A percentile compares a stretch with the other conserved stretches of the same genome.
phyloP scores from a whole-genome alignment of 2,888 invertebrate genomes.

The Sinopyrophorus schimmeli region DNA sequence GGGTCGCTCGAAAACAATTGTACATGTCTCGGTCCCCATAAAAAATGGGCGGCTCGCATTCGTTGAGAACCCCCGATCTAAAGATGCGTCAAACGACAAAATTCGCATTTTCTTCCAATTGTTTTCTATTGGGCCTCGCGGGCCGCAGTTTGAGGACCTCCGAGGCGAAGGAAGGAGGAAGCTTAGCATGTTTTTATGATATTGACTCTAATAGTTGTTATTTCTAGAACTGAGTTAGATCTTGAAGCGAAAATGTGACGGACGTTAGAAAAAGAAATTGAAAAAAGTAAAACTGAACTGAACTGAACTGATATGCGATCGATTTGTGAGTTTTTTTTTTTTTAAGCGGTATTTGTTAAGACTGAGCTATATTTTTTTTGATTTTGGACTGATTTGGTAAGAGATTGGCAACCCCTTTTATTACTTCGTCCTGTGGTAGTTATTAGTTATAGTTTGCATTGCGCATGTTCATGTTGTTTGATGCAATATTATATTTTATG shows the following conservation, averaged over 20 bases:
- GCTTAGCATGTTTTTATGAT: conserved; percentile 17
- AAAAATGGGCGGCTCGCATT: no score
- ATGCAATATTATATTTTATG: conserved; percentile 58
- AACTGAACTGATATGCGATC: conserved; percentile 26
- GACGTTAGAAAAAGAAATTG: conserved; percentile 11
- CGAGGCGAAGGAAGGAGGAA: no score
- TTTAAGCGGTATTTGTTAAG: conserved; percentile 39
- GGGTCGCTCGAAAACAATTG: no score
- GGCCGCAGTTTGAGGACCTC: no score
- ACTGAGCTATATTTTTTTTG: conserved; percentile 35
- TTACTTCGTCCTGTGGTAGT: conserved; percentile 48
- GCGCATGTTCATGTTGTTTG: conserved; percentile 57
- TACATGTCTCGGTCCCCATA: no score
- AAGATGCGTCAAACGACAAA: no score
- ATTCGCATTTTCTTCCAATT: no score
- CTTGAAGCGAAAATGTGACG: conserved; percentile 24
- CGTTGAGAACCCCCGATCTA: no score
- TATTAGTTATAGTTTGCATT: conserved; percentile 53
- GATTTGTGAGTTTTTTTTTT: conserved; percentile 24
- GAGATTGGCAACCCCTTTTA: conserved; percentile 56
- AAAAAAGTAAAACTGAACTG: conserved; percentile 12
- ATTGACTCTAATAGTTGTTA: conserved; percentile 29
- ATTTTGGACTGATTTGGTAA: conserved; percentile 55
- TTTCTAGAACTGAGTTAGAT: conserved; percentile 30
- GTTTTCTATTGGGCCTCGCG: no score